Base-by-base conservation (phyloP, 2,888 invertebrate species). In the Tipula confusa region DNA sequence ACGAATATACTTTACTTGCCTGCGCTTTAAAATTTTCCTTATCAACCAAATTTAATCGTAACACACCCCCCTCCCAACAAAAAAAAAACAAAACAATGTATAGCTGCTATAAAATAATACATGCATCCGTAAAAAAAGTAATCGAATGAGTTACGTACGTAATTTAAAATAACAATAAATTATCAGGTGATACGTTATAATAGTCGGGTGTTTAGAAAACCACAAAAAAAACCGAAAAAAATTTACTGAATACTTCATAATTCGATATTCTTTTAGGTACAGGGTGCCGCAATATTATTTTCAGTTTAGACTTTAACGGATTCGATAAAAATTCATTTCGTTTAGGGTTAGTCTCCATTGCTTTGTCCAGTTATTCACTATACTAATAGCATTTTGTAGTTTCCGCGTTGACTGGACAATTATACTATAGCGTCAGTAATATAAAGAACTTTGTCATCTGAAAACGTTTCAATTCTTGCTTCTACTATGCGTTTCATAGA, bases 151-250 rank as follows among this genome's bases (percentile, higher is more conserved):
- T 43, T 43, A 43, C 43, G 43, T 43, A 43, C 9, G 24, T 64
- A 64, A 64, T 64, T 64, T 18, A 64, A 64, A 64, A 64, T 64
- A 64, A 24, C 64, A 64, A 64, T 64, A 64, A 64, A 64, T 64
- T 64, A 64, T 64, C 64, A 64, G 64, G 64, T 64, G 64, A 64
- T 64, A 64, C 24, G 64, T 64, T 64, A 64, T 64, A 64, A 64
- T 64, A 18, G 64, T 64, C 64, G 64, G 64, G 64, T 64, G 64
- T 24, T 64, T 64, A 64, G 64, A 64, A 64, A 64, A 64, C 24
- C 5, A 18, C 64, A 24, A 64, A 43, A 15, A 43, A 43, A 43
- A 11, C 5, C 43, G 4, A 15, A 43, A 43, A 43, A 43, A 15
- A 9, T 11, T n/a, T 24, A 64, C 64, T 24, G 24, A 24, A 64